phyloP scores from a whole-genome alignment of 1,140 invertebrate genomes.

The Tetramorium alpestre region DNA sequence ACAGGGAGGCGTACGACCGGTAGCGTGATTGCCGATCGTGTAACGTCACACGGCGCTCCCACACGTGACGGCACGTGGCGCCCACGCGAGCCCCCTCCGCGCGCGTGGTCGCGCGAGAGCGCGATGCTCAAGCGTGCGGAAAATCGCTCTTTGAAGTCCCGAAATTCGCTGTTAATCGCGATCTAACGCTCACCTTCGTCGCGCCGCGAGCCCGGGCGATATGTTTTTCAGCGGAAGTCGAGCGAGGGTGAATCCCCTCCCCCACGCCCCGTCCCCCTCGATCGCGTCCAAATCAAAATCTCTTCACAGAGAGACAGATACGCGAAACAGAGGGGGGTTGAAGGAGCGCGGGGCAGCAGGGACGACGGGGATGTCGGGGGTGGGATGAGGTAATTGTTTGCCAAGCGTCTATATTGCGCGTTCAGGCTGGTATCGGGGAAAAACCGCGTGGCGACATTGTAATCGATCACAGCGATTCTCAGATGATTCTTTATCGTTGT shows the following conservation, averaged over 20 bases:
- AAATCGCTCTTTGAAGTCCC: slow-evolving; percentile 78
- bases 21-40: slow-evolving; percentile 47
- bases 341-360: neutral
- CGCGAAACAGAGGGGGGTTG: neutral
- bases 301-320: slow-evolving; percentile 53
- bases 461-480: slow-evolving; percentile 53
- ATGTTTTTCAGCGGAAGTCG: slow-evolving; percentile 67
- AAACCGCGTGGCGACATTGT: slow-evolving; percentile 53
- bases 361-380: neutral
- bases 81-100: neutral
- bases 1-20: slow-evolving; percentile 54
- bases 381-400: slow-evolving; percentile 59
- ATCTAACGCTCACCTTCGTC: slow-evolving; percentile 74
- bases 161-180: slow-evolving; percentile 72
- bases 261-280: neutral
- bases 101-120: slow-evolving; percentile 33
- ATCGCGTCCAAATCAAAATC: slow-evolving; percentile 67
- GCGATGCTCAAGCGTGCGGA: slow-evolving; percentile 72
- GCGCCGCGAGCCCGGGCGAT: slow-evolving; percentile 39
- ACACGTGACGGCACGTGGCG: slow-evolving; percentile 74
- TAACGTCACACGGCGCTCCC: slow-evolving; percentile 64
- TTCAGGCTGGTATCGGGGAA: slow-evolving; percentile 56
- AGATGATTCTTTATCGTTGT: slow-evolving; percentile 26
- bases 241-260: slow-evolving; percentile 54
- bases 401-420: slow-evolving; percentile 68